phyloP scores from a whole-genome alignment of 2,888 invertebrate species.

The Serripes groenlandicus region DNA sequence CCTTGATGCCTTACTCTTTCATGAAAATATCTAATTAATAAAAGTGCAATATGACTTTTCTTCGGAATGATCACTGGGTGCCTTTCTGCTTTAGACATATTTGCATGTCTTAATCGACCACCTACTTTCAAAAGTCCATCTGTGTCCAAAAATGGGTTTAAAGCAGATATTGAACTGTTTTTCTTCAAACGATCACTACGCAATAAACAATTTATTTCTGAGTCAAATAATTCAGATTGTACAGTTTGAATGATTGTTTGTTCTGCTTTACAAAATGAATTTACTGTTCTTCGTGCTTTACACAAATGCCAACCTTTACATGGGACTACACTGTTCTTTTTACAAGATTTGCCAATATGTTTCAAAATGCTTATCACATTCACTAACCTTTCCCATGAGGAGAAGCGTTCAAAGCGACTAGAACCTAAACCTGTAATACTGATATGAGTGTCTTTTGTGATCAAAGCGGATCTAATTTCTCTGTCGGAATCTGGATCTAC shows the following conservation, averaged over 20 bases:
- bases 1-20: background rate
- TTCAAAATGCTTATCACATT: background rate
- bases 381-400: background rate
- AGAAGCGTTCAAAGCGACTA: background rate
- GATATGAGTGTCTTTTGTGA: too few species aligned
- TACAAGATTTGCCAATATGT: background rate
- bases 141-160: background rate
- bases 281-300: background rate
- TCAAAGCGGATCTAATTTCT: too few species aligned
- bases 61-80: background rate
- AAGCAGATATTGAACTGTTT: background rate
- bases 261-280: background rate
- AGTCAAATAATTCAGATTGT: background rate
- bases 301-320: background rate
- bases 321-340: background rate
- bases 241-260: background rate
- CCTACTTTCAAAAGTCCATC: background rate
- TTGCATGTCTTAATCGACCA: background rate
- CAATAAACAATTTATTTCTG: background rate
- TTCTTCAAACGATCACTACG: background rate
- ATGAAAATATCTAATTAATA: too few species aligned
- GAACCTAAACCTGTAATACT: background rate
- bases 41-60: background rate
- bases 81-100: background rate
- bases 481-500: too few species aligned